These are phyloP conservation scores for Lasiommata megera DNA, from an alignment of 2,888 invertebrate genomes.

Conservation along the genomic window DNA sequence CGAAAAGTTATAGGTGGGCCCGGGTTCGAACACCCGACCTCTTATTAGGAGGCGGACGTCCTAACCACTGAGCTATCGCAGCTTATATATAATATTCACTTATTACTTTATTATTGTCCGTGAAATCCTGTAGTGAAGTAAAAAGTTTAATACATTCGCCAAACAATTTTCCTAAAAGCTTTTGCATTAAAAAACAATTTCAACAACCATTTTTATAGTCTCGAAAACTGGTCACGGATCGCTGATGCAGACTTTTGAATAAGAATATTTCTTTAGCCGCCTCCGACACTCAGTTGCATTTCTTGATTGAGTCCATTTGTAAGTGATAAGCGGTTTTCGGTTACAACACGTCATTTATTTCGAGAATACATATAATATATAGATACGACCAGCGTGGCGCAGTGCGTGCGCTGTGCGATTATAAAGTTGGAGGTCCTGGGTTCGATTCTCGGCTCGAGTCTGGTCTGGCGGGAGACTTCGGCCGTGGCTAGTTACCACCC, in stretches of 20 bases:
- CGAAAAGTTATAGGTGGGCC: too few relatives aligned
- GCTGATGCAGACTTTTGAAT: constrained; percentile 61
- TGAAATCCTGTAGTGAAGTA: neutral
- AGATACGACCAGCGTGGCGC: too few relatives aligned
- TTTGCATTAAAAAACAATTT: constrained; percentile 26
- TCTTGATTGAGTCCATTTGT: constrained; percentile 29
- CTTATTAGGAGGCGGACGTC: too few relatives aligned
- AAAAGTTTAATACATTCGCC: neutral
- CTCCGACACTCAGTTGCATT: constrained; percentile 47
- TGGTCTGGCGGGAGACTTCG: too few relatives aligned
- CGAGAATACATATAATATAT: too few relatives aligned
- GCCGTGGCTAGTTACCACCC: too few relatives aligned
- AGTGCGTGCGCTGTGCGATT: too few relatives aligned
- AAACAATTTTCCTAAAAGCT: constrained; percentile 19
- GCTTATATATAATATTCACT: neutral
- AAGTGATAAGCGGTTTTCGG: constrained; percentile 31
- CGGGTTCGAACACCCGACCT: too few relatives aligned
- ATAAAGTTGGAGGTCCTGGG: too few relatives aligned
- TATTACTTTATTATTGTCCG: neutral
- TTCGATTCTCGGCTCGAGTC: too few relatives aligned
- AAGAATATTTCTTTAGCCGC: constrained; percentile 65
- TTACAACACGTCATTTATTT: neutral
- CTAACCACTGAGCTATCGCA: too few relatives aligned
- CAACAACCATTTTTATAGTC: constrained; percentile 30
- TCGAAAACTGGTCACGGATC: constrained; percentile 58